phyloP scores from a whole-genome alignment of 2,888 invertebrate species.

The Phrixothrix hirtus region DNA sequence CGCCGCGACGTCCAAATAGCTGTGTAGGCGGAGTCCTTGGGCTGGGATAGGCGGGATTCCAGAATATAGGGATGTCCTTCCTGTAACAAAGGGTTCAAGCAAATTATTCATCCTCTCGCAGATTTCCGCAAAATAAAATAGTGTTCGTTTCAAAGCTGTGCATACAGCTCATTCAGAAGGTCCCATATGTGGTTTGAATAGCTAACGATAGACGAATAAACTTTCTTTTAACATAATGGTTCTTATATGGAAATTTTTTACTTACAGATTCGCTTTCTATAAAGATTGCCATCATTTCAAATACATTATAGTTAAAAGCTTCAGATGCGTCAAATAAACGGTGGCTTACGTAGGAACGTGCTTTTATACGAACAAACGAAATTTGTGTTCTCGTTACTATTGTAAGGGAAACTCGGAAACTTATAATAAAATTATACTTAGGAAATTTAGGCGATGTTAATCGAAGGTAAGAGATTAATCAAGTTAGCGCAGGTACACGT shows the following conservation, averaged over 20 bases:
- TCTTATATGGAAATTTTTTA: slow-evolving; percentile 13
- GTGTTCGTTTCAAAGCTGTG: slow-evolving; percentile 45
- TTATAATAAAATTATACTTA: no score
- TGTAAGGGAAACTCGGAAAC: no score
- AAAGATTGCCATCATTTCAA: slow-evolving; percentile 4
- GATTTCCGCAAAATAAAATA: slow-evolving; percentile 53
- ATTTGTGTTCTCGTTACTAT: no score
- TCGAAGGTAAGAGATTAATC: no score
- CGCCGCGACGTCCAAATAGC: slow-evolving; percentile 49
- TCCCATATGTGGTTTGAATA: slow-evolving; percentile 45
- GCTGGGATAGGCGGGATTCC: slow-evolving; percentile 52
- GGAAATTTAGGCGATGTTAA: no score
- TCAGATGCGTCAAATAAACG: no score
- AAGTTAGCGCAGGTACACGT: no score
- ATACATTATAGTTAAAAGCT: no score
- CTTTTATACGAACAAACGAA: no score
- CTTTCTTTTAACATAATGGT: slow-evolving; percentile 17
- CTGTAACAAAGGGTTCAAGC: slow-evolving; percentile 54
- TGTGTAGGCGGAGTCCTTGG: slow-evolving; percentile 52
- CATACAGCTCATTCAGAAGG: slow-evolving; percentile 37
- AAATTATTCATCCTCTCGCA: slow-evolving; percentile 56
- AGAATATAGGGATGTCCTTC: slow-evolving; percentile 53
- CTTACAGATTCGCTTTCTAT: slow-evolving; percentile 6
- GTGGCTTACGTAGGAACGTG: no score
- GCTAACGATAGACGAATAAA: slow-evolving; percentile 20